Evolutionary conservation across 2,888 invertebrate genomes (phyloP).

Genomic region (Oasisia sp.): DNA sequence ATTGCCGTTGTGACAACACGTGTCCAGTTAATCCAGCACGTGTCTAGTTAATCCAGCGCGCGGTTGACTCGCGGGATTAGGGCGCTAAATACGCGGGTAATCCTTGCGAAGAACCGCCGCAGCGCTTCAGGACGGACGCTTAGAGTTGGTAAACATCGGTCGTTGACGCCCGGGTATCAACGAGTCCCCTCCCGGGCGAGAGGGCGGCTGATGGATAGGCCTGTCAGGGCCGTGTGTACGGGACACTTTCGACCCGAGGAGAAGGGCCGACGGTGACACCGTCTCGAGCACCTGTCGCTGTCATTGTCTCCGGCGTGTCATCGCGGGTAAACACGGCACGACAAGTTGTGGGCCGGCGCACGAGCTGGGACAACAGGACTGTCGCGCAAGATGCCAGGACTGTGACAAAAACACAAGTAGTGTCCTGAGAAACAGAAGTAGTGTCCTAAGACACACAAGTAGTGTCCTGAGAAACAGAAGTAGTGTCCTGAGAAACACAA

Average conservation of each 20-base stretch:
- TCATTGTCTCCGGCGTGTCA: not conserved
- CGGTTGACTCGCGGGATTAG: not conserved
- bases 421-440: too few relatives aligned
- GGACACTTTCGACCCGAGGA: conserved; percentile 5
- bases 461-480: too few relatives aligned
- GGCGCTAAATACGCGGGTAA: not conserved
- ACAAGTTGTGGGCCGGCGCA: not conserved
- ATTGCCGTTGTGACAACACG: not conserved
- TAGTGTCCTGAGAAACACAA: too few relatives aligned
- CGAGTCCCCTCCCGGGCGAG: not conserved
- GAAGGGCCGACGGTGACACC: not conserved
- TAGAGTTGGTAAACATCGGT: not conserved
- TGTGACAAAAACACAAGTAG: too few relatives aligned
- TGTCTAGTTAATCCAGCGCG: not conserved
- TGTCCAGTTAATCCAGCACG: not conserved
- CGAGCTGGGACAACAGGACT: too few relatives aligned
- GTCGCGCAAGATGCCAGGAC: not conserved
- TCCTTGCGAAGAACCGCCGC: not conserved
- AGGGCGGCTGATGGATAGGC: not conserved
- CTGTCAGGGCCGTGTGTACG: not conserved
- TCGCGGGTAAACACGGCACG: not conserved
- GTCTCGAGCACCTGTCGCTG: not conserved
- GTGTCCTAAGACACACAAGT: too few relatives aligned
- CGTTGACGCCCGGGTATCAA: not conserved
- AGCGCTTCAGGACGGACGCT: not conserved